Percentiles rank a stretch among this genome's conserved stretches.
Evolutionary conservation across 2,888 invertebrate species (phyloP).

Genomic region (Bunonema sp.): DNA sequence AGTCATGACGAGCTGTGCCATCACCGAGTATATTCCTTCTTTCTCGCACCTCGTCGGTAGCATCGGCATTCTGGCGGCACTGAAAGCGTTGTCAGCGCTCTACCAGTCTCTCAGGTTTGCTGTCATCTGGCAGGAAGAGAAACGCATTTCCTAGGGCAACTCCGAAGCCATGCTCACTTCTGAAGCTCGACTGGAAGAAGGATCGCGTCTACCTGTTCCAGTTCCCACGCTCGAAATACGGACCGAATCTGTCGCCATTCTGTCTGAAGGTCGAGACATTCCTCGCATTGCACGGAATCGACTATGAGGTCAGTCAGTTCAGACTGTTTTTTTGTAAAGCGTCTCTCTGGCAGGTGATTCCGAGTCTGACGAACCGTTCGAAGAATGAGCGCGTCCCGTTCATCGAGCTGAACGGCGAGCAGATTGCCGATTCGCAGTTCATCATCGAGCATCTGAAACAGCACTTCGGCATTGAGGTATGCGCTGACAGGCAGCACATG

Average conservation of each 20-base stretch:
- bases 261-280: background rate
- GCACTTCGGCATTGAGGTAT: background rate
- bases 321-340: background rate
- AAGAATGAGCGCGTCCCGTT: background rate
- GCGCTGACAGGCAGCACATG: too few relatives aligned
- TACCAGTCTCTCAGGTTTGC: too few relatives aligned
- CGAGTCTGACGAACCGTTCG: background rate
- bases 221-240: background rate
- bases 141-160: too few relatives aligned
- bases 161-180: too few relatives aligned
- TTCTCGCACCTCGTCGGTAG: too few relatives aligned
- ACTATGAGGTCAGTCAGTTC: background rate
- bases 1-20: too few relatives aligned
- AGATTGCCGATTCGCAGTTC: background rate
- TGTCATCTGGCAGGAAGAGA: too few relatives aligned
- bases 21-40: too few relatives aligned
- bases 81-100: too few relatives aligned
- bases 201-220: conserved; percentile 1
- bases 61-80: too few relatives aligned
- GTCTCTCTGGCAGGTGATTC: background rate
- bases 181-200: conserved; percentile 1
- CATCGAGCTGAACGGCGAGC: background rate
- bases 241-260: background rate
- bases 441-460: background rate
- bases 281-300: background rate